A percentile compares a stretch with the other conserved stretches of the same genome.
phyloP scores from a whole-genome alignment of 1,140 invertebrate species.

The Zeugodacus cucurbitae region DNA sequence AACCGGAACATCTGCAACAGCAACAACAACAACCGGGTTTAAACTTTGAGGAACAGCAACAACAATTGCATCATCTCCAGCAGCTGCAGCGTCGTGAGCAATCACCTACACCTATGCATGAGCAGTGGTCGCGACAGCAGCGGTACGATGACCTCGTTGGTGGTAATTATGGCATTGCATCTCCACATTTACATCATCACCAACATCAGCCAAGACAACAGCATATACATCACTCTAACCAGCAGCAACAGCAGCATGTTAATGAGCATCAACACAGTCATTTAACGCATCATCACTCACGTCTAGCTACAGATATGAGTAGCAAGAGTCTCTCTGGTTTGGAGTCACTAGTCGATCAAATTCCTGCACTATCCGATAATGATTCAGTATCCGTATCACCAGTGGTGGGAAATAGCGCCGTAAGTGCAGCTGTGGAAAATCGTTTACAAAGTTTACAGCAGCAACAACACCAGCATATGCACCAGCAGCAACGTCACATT shows the following conservation, averaged over 20 bases:
- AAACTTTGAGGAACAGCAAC: not conserved
- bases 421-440: conserved; percentile 56
- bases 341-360: conserved; percentile 90
- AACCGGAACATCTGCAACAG: not conserved
- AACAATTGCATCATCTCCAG: conserved; percentile 51
- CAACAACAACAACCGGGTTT: conserved; percentile 47
- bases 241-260: conserved; percentile 69
- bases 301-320: conserved; percentile 75
- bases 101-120: conserved; percentile 46
- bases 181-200: conserved; percentile 46
- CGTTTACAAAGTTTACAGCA: conserved; percentile 43
- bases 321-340: conserved; percentile 89
- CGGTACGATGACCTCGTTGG: conserved; percentile 47
- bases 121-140: conserved; percentile 36
- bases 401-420: conserved; percentile 47
- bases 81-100: conserved; percentile 49
- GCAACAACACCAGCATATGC: not conserved
- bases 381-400: conserved; percentile 48
- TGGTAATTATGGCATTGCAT: not conserved
- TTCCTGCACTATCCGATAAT: conserved; percentile 84
- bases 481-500: not conserved
- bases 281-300: conserved; percentile 1
- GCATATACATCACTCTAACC: conserved; percentile 47
- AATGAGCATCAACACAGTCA: conserved; percentile 34
- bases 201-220: conserved; percentile 58